Evolutionary conservation across 2,888 invertebrate genomes (phyloP), one percentile per base, ranked within the genome.

Genomic region (Mimachlamys varia): DNA sequence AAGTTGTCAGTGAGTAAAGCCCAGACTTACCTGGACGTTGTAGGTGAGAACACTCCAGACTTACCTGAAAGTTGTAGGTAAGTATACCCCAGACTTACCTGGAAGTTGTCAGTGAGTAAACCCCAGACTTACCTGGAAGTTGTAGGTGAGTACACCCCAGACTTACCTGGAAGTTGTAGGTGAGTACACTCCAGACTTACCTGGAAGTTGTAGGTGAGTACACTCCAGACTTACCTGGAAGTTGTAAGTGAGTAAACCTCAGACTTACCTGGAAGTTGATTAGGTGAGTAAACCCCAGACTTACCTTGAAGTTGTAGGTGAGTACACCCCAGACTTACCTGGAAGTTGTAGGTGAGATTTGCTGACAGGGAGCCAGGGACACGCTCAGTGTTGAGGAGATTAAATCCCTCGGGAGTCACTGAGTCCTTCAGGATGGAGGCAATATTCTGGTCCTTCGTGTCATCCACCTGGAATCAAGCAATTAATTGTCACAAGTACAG

Each of bases 391-490:
- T 98, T 98, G 88, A 98, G 98, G 88, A 98, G 97, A 94, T 98
- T 98, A 96, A 98, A 98, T 90, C 98, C 98, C 92, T 98, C 97
- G 0, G 98, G 98, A 3, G 98, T 98, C 91, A 97, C 97, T 7
- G 98, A 97, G 95, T 98, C 98, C 96, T 98, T 98, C 88, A 98
- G 96, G 91, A 98, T 97, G 87, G 98, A 97, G 92, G 98, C 97
- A 89, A 98, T 97, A 96, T 98, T 98, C 94, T 98, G 97, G 96
- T 98, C 98, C 96, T 98, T 98, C 33, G 98, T 98, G 96, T 98
- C 98, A 95, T 98, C 98, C 17, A 98, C 97, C 98, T 98, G 95
- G 87, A 95, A 94, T 91, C 58, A 76, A 33, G 33, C 12, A 76
- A 53, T 7, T 10, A 53, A 50, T 50, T 50, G 50, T 53, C 44